Conservation (phyloP, 2,797 vertebrate genomes). For the Pipistrellus pygmaeus region DNA sequence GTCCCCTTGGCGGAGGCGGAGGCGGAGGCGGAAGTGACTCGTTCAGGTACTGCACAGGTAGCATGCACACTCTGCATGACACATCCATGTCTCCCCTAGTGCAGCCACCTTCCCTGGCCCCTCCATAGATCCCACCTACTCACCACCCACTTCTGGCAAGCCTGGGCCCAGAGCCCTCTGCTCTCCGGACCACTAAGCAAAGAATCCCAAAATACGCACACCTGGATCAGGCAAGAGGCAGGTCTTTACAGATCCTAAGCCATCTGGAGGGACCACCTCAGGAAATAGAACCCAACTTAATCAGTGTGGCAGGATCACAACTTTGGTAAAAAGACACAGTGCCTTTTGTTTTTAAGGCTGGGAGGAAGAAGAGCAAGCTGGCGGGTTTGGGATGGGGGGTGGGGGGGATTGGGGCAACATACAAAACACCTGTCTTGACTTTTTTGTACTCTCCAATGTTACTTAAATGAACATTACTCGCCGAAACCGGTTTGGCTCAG, state of each 20-base stretch:
- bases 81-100: background rate
- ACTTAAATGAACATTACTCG: background rate
- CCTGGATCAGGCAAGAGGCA: background rate
- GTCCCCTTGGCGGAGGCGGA: fast-evolving
- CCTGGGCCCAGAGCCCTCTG: background rate
- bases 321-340: background rate
- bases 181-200: background rate
- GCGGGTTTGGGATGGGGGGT: no score
- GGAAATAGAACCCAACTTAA: background rate
- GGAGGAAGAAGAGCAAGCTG: background rate
- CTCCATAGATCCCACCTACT: background rate
- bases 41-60: background rate
- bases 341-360: background rate
- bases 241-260: background rate
- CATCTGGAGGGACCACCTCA: fast-evolving
- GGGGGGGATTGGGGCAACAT: fast-evolving
- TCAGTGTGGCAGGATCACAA: background rate
- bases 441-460: background rate
- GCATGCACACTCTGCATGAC: background rate
- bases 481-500: no score
- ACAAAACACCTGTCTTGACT: background rate
- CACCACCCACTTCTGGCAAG: background rate
- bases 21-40: no score
- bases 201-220: background rate
- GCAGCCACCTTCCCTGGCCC: background rate